Percentiles rank a stretch among this genome's conserved stretches.
These are phyloP conservation scores for Danio aesculapii DNA, from an alignment of 2,797 vertebrate genomes.

Conservation along the genomic window DNA sequence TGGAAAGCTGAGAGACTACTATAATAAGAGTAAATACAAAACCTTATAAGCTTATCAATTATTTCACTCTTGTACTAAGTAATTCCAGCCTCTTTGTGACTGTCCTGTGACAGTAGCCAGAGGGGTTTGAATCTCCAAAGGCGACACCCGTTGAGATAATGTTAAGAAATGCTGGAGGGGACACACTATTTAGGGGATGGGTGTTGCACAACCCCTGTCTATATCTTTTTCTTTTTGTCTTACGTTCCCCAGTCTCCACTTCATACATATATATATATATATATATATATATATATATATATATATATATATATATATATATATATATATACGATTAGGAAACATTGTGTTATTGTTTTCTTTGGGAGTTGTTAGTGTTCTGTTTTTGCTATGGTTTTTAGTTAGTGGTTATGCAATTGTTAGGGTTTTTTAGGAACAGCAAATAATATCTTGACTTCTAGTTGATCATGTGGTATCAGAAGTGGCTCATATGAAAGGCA, in stretches of 20 bases:
- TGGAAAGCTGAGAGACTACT: background rate
- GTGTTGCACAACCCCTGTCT: constrained; percentile 10
- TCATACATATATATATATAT: too few species aligned
- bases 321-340: too few species aligned
- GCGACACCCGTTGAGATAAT: constrained; percentile 42
- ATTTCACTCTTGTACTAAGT: constrained; percentile 29
- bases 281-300: too few species aligned
- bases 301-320: too few species aligned
- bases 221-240: background rate
- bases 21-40: constrained; percentile 20
- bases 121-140: constrained; percentile 19
- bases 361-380: too few species aligned
- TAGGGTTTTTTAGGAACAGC: too few species aligned
- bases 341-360: too few species aligned
- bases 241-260: background rate
- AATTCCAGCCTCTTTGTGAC: constrained; percentile 4
- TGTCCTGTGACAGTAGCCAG: constrained; percentile 27
- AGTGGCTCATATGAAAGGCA: too few species aligned
- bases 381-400: too few species aligned
- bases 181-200: constrained; percentile 21
- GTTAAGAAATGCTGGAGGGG: constrained; percentile 19
- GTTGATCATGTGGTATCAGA: too few species aligned
- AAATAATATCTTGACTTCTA: too few species aligned
- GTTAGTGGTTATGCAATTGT: too few species aligned
- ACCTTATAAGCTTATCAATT: constrained; percentile 34